Base-by-base conservation (phyloP, 2,797 vertebrate genomes). In the Spatula clypeata region DNA sequence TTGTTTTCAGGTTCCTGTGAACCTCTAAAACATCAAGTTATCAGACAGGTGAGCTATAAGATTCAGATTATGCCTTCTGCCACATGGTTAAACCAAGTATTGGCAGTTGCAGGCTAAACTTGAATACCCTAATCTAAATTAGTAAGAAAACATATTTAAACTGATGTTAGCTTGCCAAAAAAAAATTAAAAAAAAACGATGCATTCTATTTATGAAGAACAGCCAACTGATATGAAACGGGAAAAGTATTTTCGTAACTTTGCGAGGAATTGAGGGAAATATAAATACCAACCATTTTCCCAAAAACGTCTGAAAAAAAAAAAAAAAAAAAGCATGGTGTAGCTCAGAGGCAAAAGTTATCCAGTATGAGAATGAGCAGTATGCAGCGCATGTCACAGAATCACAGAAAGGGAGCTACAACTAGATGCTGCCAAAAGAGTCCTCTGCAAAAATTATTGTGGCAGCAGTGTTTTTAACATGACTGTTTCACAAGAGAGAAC, bases 381-480 rank as follows among this genome's bases (percentile, higher is more conserved):
- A 36, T 13, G 3, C 9, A 38, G 4, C 4, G 2, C 4, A 13
- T n/a, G n/a, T 19, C 24, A 19, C 0, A 73, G 13, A 82, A 66
- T 24, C 2, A 2, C 34, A 89, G 74, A 62, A 83, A 58, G 13
- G 21, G 36, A 84, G 38, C 19, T 55, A 4, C 5, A 11, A 4
- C 18, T 2, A 0, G 32, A 40, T 14, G 31, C 36, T 90, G 47
- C 36, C 21, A 34, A 62, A 5, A 76, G 31, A 64, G 62, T 72
- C n/a, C 42, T 47, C 26, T 60, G 26, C 51, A 44, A 75, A 74
- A 51, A 32, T 23, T 49, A 27, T 47, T 47, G 53, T 1, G 3
- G 29, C 38, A 84, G 38, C 9, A 44, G 45, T 23, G 18, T 1
- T 62, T 62, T 74, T 70, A 5, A 47, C n/a, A 34, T 14, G 6